Conservation (phyloP, 2,888 invertebrate genomes). For the Helicoverpa assulta region DNA sequence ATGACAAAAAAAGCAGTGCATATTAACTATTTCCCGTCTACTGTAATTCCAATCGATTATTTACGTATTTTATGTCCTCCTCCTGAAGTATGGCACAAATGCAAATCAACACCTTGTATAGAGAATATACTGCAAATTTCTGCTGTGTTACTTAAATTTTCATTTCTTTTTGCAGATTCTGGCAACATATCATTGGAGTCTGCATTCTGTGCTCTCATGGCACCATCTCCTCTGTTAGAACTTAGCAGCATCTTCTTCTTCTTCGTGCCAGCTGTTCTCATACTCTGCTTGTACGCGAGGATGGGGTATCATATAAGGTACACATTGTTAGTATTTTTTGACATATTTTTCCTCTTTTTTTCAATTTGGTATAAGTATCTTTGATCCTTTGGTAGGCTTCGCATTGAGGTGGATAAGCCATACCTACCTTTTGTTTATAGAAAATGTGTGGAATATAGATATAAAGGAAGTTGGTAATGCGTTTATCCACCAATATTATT, state of each 20-base stretch:
- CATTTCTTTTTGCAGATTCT: conserved; percentile 73
- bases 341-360: conserved; percentile 2
- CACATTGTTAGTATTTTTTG: conserved; percentile 50
- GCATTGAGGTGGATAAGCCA: too few species aligned
- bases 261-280: conserved; percentile 92
- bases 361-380: conserved; percentile 6
- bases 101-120: too few species aligned
- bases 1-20: too few species aligned
- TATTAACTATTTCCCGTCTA: too few species aligned
- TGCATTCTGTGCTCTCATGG: conserved; percentile 94
- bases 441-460: too few species aligned
- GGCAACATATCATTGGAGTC: conserved; percentile 92
- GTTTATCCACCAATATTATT: too few species aligned
- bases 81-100: too few species aligned
- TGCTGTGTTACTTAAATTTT: neutral
- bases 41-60: too few species aligned
- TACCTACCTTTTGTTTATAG: too few species aligned
- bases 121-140: neutral
- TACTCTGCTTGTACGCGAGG: conserved; percentile 94
- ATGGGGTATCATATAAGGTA: conserved; percentile 93
- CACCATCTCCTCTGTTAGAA: conserved; percentile 93
- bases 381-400: neutral
- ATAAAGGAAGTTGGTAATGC: too few species aligned
- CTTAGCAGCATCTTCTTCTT: conserved; percentile 96
- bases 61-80: too few species aligned